Conservation (phyloP, 2,113 vertebrate genomes). For the Zosterops borbonicus region DNA sequence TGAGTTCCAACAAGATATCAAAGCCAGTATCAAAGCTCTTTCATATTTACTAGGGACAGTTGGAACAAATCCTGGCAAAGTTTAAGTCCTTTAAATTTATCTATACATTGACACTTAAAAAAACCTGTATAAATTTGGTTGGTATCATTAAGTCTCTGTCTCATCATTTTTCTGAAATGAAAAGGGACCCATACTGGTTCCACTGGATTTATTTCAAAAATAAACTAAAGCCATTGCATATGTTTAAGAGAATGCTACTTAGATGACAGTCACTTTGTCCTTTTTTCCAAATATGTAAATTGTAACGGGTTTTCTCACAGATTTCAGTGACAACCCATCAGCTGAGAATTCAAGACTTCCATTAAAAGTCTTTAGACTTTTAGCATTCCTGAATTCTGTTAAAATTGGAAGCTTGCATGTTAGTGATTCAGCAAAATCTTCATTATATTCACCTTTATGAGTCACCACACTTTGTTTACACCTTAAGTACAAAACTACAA, state of each 20-base stretch:
- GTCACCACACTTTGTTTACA: not conserved
- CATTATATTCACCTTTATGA: not conserved
- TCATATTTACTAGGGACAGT: not conserved
- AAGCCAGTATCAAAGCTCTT: not conserved
- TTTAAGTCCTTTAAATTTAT: not conserved
- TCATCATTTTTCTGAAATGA: not conserved
- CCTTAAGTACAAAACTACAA: not conserved
- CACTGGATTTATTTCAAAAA: not conserved
- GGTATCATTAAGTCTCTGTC: not conserved
- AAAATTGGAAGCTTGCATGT: not conserved
- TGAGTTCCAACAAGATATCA: not conserved
- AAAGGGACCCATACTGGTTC: not conserved
- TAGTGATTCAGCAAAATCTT: not conserved
- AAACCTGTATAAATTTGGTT: not conserved
- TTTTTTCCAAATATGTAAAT: not conserved
- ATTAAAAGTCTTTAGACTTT: not conserved
- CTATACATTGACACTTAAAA: not conserved
- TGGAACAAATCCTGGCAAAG: not conserved
- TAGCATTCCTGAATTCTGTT: not conserved
- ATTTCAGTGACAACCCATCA: not conserved
- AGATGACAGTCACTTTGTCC: rapidly evolving
- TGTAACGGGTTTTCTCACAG: not conserved
- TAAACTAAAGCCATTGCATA: not conserved
- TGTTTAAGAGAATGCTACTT: not conserved
- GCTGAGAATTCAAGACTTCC: not conserved